phyloP scores from a whole-genome alignment of 2,888 invertebrate genomes.

The Lithophane semibrunnea region DNA sequence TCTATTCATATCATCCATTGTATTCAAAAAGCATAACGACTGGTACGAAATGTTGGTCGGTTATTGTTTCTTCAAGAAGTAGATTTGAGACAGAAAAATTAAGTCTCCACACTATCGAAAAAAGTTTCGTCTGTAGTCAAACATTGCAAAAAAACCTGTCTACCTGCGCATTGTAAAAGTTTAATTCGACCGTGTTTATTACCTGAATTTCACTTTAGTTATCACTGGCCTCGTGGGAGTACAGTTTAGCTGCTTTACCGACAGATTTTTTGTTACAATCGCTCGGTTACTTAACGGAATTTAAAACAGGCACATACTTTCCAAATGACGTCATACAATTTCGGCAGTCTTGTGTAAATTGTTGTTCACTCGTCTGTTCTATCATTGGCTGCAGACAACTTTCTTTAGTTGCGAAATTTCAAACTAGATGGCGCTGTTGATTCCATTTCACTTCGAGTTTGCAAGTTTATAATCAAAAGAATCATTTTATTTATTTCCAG shows the following conservation, averaged over 20 bases:
- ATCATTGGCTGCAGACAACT: conserved; percentile 58
- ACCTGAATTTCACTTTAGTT: conserved; percentile 58
- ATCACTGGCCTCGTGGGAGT: conserved; percentile 48
- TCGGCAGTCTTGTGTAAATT: conserved; percentile 76
- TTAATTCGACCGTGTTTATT: conserved; percentile 26
- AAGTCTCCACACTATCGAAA: neutral
- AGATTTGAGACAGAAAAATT: conserved; percentile 18
- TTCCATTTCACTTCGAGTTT: conserved; percentile 13
- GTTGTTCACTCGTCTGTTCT: conserved; percentile 64
- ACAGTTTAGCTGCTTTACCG: conserved; percentile 66
- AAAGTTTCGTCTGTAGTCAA: neutral
- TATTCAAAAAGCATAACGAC: conserved; percentile 57
- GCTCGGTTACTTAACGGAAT: conserved; percentile 79
- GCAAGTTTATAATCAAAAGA: neutral
- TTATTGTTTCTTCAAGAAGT: conserved; percentile 36
- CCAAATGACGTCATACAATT: conserved; percentile 86
- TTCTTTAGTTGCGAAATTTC: conserved; percentile 38
- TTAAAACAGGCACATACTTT: conserved; percentile 86
- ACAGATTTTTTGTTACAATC: conserved; percentile 62
- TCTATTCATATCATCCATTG: conserved; percentile 61
- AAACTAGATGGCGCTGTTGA: conserved; percentile 75
- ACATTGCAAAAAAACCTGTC: conserved; percentile 10
- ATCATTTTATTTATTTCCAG: conserved; percentile 12
- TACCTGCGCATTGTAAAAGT: conserved; percentile 36
- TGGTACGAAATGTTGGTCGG: conserved; percentile 26